phyloP scores from a whole-genome alignment of 2,888 invertebrate species.

The Noctua janthe region DNA sequence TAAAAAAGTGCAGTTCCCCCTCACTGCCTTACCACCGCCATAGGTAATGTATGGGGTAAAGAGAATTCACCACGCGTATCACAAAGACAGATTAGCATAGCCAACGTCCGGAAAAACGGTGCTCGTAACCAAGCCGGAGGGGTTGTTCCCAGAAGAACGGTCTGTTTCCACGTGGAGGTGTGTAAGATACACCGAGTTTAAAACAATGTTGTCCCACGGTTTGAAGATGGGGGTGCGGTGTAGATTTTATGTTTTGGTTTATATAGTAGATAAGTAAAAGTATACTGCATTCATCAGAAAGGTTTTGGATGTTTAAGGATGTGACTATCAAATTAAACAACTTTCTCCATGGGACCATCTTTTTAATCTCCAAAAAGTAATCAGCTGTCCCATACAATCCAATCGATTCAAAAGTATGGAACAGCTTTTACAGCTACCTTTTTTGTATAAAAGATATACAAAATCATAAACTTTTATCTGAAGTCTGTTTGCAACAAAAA shows the following conservation, averaged over 20 bases:
- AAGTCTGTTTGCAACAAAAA: no score
- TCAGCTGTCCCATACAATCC: no score
- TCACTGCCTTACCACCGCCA: slow-evolving; percentile 10
- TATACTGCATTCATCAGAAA: background rate
- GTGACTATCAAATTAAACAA: no score
- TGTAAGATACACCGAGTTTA: background rate
- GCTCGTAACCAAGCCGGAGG: slow-evolving; percentile 6
- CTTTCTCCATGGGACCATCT: no score
- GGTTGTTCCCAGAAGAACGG: background rate
- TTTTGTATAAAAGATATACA: no score
- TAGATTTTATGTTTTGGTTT: background rate
- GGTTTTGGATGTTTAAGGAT: background rate
- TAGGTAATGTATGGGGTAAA: slow-evolving; percentile 19
- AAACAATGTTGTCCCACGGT: slow-evolving; percentile 15
- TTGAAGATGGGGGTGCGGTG: background rate
- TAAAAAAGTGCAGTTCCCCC: background rate
- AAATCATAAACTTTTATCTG: no score
- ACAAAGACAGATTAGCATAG: slow-evolving; percentile 62
- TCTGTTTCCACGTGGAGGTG: background rate
- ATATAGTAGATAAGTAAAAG: background rate
- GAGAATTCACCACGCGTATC: slow-evolving; percentile 21
- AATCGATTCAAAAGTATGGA: background rate
- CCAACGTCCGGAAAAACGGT: slow-evolving; percentile 38
- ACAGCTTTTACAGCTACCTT: background rate
- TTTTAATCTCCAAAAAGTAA: no score